Percentiles rank a stretch among this genome's conserved stretches.
Conservation (phyloP, 2,888 invertebrate genomes). For the Cantharis lateralis region DNA sequence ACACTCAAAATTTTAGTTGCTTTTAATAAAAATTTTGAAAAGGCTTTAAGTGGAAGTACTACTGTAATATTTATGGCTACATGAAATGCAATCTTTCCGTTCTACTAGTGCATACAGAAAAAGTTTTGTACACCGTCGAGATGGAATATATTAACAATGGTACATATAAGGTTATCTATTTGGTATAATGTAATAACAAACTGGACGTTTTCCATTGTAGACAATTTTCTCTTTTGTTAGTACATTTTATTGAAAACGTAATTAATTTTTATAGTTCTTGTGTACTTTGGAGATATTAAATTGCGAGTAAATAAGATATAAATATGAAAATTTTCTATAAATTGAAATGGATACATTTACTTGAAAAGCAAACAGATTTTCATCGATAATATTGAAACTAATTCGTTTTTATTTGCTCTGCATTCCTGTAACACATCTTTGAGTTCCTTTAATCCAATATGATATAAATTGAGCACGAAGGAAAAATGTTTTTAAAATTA, state of each 20-base stretch:
- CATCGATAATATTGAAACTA: not conserved
- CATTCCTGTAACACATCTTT: not conserved
- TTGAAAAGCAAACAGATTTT: not conserved
- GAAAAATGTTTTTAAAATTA: not conserved
- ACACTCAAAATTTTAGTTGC: not conserved
- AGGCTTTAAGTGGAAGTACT: not conserved
- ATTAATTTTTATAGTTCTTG: not conserved
- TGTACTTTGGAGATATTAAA: not conserved
- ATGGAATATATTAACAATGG: slow-evolving; percentile 6
- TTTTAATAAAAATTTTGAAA: not conserved
- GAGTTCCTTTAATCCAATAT: not conserved
- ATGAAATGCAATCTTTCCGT: not conserved
- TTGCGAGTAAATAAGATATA: not conserved
- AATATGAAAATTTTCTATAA: not conserved
- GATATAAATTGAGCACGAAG: not conserved
- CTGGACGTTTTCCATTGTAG: not conserved
- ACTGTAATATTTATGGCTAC: not conserved
- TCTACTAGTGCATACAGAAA: not conserved
- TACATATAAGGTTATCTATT: not conserved
- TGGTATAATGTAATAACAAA: not conserved
- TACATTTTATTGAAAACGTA: not conserved
- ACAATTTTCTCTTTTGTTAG: not conserved
- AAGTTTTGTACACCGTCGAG: slow-evolving; percentile 5
- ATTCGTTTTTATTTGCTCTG: not conserved
- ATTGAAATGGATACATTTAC: not conserved